Conservation (phyloP, 2,888 invertebrate genomes). For the Sepioteuthis lessoniana region DNA sequence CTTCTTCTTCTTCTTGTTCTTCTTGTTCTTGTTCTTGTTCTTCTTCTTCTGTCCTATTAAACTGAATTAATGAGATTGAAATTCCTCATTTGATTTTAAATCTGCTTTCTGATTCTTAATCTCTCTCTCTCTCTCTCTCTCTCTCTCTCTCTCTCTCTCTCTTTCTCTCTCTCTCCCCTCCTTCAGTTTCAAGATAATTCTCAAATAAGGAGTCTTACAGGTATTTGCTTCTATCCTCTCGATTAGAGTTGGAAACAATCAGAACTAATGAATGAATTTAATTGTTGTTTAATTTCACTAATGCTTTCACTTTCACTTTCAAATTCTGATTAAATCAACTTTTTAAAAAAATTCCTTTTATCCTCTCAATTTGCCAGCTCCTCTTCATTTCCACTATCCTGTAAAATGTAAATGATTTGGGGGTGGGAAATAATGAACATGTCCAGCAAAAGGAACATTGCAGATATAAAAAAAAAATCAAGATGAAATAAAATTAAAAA, state of each 20-base stretch:
- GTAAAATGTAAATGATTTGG: neutral
- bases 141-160: neutral
- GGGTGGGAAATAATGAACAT: neutral
- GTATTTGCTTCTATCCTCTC: slow-evolving; percentile 2
- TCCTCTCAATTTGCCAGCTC: neutral
- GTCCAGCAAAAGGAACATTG: neutral
- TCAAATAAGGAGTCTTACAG: slow-evolving; percentile 19
- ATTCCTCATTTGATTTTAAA: slow-evolving; percentile 12
- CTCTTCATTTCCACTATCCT: neutral
- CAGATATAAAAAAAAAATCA: neutral
- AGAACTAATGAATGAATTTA: neutral
- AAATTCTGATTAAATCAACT: neutral
- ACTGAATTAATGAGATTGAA: neutral
- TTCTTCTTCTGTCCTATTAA: neutral
- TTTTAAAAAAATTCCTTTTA: neutral
- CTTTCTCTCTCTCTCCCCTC: neutral
- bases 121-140: too few relatives aligned
- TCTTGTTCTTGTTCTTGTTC: neutral
- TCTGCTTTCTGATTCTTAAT: too few relatives aligned
- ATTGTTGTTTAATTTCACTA: neutral
- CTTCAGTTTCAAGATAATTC: neutral
- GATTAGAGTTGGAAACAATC: neutral
- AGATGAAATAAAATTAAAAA: neutral
- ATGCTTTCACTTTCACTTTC: neutral
- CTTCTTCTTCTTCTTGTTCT: neutral